Evolutionary conservation across 2,113 vertebrate genomes (phyloP).

Genomic region (Semicossyphus pulcher): DNA sequence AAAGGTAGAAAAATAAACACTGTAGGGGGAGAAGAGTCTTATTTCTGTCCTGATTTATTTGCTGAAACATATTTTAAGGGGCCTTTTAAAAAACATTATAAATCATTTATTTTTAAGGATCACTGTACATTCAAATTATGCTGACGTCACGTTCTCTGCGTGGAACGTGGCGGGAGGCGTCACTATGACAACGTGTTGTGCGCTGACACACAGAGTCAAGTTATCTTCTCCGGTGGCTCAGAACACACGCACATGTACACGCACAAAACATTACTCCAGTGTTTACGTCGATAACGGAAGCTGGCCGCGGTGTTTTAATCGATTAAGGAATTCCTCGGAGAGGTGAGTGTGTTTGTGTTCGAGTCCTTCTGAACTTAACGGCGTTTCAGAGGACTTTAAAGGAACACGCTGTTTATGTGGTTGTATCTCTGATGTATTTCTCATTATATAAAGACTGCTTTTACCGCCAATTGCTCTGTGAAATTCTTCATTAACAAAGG

Average conservation of each 20-base stretch:
- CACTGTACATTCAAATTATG: not conserved
- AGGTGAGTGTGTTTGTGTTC: constrained; percentile 42
- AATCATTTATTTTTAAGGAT: no score
- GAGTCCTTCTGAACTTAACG: not conserved
- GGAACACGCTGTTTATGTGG: no score
- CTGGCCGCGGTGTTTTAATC: constrained; percentile 10
- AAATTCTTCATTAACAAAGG: no score
- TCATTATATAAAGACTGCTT: no score
- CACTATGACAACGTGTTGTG: not conserved
- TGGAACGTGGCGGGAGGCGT: not conserved
- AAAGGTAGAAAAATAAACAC: no score
- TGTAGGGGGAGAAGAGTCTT: no score
- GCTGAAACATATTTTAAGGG: no score
- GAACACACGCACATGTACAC: not conserved
- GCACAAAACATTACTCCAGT: constrained; percentile 19
- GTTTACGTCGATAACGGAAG: constrained; percentile 40
- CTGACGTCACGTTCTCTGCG: not conserved
- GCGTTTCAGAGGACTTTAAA: no score
- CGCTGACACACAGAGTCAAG: not conserved
- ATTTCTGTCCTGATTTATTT: no score
- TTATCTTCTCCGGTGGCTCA: constrained; percentile 22
- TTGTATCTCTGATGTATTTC: no score
- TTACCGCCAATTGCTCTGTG: no score
- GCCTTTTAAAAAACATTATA: no score
- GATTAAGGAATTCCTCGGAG: constrained; percentile 1